Conservation (phyloP, 2,113 vertebrate genomes). For the Dasyprocta punctata region DNA sequence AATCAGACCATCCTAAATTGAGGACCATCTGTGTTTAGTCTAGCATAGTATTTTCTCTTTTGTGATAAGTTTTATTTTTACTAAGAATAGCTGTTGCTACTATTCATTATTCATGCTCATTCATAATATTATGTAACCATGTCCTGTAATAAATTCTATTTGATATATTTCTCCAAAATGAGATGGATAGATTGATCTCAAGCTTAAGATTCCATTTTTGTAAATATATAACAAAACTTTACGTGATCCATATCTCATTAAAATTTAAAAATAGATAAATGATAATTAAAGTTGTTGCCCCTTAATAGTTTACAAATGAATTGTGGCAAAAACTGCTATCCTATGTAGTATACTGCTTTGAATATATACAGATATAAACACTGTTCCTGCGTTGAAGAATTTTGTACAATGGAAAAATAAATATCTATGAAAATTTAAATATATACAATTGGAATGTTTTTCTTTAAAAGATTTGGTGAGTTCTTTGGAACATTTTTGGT, state of each 20-base stretch:
- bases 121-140: constrained; percentile 53
- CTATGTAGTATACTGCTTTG: background rate
- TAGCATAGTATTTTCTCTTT: background rate
- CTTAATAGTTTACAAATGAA: constrained; percentile 67
- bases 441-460: constrained; percentile 9
- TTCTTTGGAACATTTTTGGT: constrained; percentile 16
- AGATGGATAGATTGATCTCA: constrained; percentile 31
- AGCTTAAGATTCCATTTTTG: constrained; percentile 60
- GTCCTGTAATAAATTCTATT: constrained; percentile 48
- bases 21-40: background rate
- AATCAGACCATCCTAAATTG: background rate
- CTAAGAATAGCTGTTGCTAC: background rate
- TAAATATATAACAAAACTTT: constrained; percentile 16
- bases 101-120: constrained; percentile 41
- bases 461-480: constrained; percentile 5
- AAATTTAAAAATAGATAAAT: constrained; percentile 73
- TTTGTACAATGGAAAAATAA: background rate
- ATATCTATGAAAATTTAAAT: constrained; percentile 2
- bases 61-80: background rate
- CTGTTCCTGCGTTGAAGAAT: background rate
- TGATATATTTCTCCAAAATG: constrained; percentile 37
- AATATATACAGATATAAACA: background rate
- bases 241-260: constrained; percentile 67
- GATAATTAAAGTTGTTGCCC: constrained; percentile 64
- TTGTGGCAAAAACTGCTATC: constrained; percentile 4